phyloP scores from a whole-genome alignment of 2,113 vertebrate species.

The Ranitomeya imitator region DNA sequence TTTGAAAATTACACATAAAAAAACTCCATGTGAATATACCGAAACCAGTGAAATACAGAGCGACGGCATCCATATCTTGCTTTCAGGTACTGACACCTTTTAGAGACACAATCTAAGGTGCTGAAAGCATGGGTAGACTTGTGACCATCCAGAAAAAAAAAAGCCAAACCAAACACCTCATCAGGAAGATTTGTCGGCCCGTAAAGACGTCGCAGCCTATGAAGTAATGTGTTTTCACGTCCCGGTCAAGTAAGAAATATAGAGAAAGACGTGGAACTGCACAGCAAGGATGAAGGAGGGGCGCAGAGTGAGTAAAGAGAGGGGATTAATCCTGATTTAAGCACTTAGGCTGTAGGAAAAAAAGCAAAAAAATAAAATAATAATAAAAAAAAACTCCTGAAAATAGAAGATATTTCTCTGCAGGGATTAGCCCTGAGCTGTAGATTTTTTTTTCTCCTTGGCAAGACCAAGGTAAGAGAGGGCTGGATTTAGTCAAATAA shows the following conservation, averaged over 20 bases:
- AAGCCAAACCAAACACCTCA: slow-evolving; percentile 22
- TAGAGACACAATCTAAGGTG: neutral
- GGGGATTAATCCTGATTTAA: slow-evolving; percentile 57
- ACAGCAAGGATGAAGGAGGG: slow-evolving; percentile 45
- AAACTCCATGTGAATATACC: no score
- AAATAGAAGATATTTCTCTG: slow-evolving; percentile 59
- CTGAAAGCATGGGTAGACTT: neutral
- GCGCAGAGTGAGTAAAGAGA: slow-evolving; percentile 11
- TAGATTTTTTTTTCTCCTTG: slow-evolving; percentile 31
- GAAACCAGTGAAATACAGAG: neutral
- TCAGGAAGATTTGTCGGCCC: slow-evolving; percentile 1
- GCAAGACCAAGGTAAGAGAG: slow-evolving; percentile 19
- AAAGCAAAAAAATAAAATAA: neutral
- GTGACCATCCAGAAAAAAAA: neutral
- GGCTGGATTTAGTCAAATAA: neutral
- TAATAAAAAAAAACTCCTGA: slow-evolving; percentile 57
- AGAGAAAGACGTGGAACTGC: neutral
- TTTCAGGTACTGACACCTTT: neutral
- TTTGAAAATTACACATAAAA: no score
- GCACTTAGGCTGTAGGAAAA: slow-evolving; percentile 59
- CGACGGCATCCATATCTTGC: neutral
- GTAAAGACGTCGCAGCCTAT: neutral
- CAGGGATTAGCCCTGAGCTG: slow-evolving; percentile 56
- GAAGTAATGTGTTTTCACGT: neutral
- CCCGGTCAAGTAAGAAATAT: neutral